Evolutionary conservation across 2,797 vertebrate species (phyloP), one percentile per base, ranked within the genome.

Genomic region (Ficedula albicollis): DNA sequence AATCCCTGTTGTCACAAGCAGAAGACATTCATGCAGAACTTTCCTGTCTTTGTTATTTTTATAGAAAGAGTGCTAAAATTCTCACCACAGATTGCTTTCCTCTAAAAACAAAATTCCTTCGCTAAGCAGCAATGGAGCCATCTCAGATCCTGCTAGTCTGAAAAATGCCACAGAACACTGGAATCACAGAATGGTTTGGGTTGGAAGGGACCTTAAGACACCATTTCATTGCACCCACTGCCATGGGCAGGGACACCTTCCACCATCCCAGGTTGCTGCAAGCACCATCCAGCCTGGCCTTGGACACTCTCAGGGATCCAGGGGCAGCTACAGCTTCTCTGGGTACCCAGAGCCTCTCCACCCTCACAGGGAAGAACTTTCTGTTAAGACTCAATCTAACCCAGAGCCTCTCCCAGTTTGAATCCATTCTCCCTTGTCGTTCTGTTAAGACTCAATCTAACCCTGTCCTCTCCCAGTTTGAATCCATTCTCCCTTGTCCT

Each of bases 241-340:
- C 23, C 56, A 19, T 2, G 13, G 13, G 5, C n/a, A 77, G 58
- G n/a, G 44, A 36, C 73, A 84, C 6, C 3, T 90, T 29, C 39
- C 46, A 46, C 66, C 15, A 3, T 2, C 10, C 18, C 44, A 59
- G 29, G 14, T 0, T 70, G 51, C n/a, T 66, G 34, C 52, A 59
- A 44, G 44, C 21, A 3, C 15, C 0, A 0, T 36, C 59, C 46
- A 54, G 3, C 4, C 66, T 23, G 39, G 26, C 30, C 52, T 41
- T 39, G 52, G 18, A 21, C 26, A 59, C 25, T 17, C 9, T n/a
- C 29, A 58, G 25, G 34, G 41, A 20, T 29, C 11, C 52, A 44
- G 16, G 11, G 15, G 46, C 22, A 72, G 9, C 15, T 46, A 29
- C 30, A 41, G 46, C 66, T 77, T 6, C 58, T 46, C n/a, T 34